Percentiles rank a stretch among this genome's conserved stretches.
Evolutionary conservation across 2,113 vertebrate species (phyloP).

Genomic region (Trogon melanurus): DNA sequence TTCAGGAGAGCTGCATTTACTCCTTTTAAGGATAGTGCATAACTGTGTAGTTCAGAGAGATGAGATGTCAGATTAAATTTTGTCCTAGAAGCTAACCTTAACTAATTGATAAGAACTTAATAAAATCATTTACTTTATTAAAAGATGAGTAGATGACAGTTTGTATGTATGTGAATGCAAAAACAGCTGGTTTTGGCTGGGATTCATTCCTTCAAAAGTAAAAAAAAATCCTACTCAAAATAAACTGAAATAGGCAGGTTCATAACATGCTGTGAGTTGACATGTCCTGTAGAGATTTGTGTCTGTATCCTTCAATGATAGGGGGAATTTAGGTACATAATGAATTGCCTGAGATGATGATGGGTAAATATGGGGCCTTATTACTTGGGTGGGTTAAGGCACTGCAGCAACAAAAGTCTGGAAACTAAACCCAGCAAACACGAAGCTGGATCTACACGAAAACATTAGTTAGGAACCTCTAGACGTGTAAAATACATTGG

Average conservation of each 20-base stretch:
- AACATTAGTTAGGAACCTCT: not conserved
- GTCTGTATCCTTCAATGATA: not conserved
- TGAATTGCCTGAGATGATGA: not conserved
- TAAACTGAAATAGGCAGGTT: accelerated
- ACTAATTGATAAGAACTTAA: not conserved
- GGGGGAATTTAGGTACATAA: not conserved
- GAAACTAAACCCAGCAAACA: not conserved
- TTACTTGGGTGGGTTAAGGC: not conserved
- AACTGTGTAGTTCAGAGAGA: not conserved
- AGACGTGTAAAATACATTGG: not conserved
- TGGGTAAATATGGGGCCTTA: not conserved
- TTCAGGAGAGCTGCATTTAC: not conserved
- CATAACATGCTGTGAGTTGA: not conserved
- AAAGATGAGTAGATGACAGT: not conserved
- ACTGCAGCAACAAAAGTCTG: not conserved
- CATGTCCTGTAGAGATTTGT: not conserved
- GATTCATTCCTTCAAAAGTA: not conserved
- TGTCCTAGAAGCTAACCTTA: not conserved
- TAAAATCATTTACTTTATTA: not conserved
- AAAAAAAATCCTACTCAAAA: not conserved
- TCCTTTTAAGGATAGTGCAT: not conserved
- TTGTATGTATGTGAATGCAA: not conserved
- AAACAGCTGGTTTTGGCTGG: not conserved
- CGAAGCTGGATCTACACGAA: not conserved
- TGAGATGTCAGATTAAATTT: not conserved